A percentile compares a stretch with the other conserved stretches of the same genome.
Conservation (phyloP, 1,140 invertebrate genomes). For the Euura lappo region DNA sequence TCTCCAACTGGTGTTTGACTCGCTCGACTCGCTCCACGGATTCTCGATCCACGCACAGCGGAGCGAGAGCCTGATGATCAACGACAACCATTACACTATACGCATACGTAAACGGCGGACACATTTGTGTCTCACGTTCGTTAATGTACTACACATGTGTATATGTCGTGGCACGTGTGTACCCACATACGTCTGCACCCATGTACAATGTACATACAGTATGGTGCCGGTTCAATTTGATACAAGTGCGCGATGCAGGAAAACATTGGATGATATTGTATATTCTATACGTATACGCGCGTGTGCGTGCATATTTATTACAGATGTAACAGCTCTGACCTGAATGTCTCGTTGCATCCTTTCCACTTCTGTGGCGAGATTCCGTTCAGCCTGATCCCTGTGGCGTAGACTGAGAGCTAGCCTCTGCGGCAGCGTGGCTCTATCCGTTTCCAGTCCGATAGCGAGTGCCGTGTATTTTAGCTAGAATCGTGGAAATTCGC, state of each 20-base stretch:
- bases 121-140: background rate
- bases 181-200: background rate
- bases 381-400: slow-evolving; percentile 52
- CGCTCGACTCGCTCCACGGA: slow-evolving; percentile 53
- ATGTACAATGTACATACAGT: too few species aligned
- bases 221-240: background rate
- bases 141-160: background rate
- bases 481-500: slow-evolving; percentile 29
- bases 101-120: background rate
- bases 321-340: slow-evolving; percentile 32
- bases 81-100: background rate
- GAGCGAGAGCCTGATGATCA: slow-evolving; percentile 47
- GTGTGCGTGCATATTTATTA: too few species aligned
- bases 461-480: slow-evolving; percentile 52
- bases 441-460: slow-evolving; percentile 48
- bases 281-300: too few species aligned
- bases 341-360: slow-evolving; percentile 52
- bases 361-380: slow-evolving; percentile 44
- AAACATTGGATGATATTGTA: too few species aligned
- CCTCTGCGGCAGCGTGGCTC: slow-evolving; percentile 47
- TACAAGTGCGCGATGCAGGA: background rate
- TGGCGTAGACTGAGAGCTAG: slow-evolving; percentile 45
- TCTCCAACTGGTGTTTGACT: slow-evolving; percentile 49
- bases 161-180: background rate
- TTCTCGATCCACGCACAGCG: slow-evolving; percentile 52